phyloP scores from a whole-genome alignment of 2,888 invertebrate species.

The Oligia strigilis region DNA sequence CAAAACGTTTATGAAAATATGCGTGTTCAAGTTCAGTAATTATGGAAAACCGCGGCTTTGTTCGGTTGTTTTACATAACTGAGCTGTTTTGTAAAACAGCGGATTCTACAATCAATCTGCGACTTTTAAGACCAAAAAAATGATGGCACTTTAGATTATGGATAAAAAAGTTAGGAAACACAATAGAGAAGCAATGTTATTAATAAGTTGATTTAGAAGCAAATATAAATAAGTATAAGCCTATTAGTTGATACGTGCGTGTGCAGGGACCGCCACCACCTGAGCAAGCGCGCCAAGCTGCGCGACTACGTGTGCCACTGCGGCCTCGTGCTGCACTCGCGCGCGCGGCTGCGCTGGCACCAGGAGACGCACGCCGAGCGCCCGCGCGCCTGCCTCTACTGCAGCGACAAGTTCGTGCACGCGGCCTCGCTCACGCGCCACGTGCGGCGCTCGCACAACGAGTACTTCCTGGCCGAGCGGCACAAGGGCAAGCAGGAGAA shows the following conservation, averaged over 20 bases:
- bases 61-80: too few relatives aligned
- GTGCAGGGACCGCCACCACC: constrained; percentile 92
- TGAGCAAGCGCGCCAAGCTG: constrained; percentile 92
- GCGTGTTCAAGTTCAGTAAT: too few relatives aligned
- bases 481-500: constrained; percentile 92
- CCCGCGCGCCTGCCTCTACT: constrained; percentile 96
- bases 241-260: neutral
- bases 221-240: neutral
- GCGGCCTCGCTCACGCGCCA: constrained; percentile 95
- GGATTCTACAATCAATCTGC: too few relatives aligned
- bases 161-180: too few relatives aligned
- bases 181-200: too few relatives aligned
- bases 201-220: neutral
- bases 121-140: too few relatives aligned
- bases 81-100: too few relatives aligned
- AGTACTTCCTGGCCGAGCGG: constrained; percentile 92
- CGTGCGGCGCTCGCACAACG: constrained; percentile 95
- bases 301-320: constrained; percentile 94
- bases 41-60: too few relatives aligned
- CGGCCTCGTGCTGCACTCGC: constrained; percentile 95
- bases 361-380: constrained; percentile 95
- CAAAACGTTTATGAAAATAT: too few relatives aligned
- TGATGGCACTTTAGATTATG: too few relatives aligned
- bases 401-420: constrained; percentile 96
- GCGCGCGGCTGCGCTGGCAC: constrained; percentile 96